Evolutionary conservation across 2,888 invertebrate genomes (phyloP).

Genomic region (Scrobipalpa costella): DNA sequence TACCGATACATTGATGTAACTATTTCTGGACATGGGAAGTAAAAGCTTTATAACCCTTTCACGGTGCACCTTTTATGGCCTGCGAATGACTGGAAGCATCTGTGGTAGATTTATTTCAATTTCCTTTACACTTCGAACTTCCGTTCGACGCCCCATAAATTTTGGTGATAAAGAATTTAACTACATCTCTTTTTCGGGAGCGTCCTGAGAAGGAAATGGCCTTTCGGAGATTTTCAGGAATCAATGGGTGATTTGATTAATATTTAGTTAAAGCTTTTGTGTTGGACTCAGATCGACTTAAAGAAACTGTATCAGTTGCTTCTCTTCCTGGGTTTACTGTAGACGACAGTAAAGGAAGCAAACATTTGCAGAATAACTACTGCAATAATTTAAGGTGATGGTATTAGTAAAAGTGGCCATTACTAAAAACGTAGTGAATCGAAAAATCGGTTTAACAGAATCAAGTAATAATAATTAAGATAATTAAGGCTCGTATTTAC

Average conservation of each 20-base stretch:
- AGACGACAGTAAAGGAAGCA: too few species aligned
- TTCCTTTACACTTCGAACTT: slow-evolving; percentile 72
- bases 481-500: too few species aligned
- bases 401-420: too few species aligned
- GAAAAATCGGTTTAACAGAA: too few species aligned
- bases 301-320: too few species aligned
- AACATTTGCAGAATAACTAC: too few species aligned
- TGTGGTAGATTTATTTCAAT: slow-evolving; percentile 75
- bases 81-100: slow-evolving; percentile 73
- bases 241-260: neutral
- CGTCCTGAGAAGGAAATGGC: slow-evolving; percentile 37
- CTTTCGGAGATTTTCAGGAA: neutral
- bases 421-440: too few species aligned
- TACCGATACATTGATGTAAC: slow-evolving; percentile 35
- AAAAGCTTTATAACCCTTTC: slow-evolving; percentile 69
- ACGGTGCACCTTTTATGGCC: slow-evolving; percentile 65
- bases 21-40: slow-evolving; percentile 57
- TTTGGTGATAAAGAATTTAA: slow-evolving; percentile 67
- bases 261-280: neutral
- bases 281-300: too few species aligned
- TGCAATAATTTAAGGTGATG: too few species aligned
- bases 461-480: too few species aligned
- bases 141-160: slow-evolving; percentile 67
- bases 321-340: too few species aligned
- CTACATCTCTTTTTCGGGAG: slow-evolving; percentile 55